Evolutionary conservation across 2,888 invertebrate genomes (phyloP).

Genomic region (Agelastica alni): DNA sequence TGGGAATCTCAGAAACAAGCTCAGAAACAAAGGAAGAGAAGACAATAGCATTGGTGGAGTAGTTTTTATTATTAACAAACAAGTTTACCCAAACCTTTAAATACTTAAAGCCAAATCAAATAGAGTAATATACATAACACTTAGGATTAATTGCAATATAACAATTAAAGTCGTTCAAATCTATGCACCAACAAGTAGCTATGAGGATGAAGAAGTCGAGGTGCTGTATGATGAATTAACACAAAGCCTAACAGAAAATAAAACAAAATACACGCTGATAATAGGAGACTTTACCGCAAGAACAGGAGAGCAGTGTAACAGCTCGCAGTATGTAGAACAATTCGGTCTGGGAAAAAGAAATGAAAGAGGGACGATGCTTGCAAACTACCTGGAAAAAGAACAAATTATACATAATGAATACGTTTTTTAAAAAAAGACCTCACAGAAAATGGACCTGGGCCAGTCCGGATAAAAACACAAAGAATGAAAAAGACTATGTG

Average conservation of each 20-base stretch:
- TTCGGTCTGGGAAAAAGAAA: not conserved
- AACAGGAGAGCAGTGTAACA: constrained; percentile 10
- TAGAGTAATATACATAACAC: constrained; percentile 12
- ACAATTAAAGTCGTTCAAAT: constrained; percentile 5
- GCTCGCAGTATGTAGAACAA: constrained; percentile 7
- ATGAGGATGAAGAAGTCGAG: constrained; percentile 14
- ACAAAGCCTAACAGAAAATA: constrained; percentile 5
- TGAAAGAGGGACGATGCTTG: not conserved
- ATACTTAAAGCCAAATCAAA: constrained; percentile 4
- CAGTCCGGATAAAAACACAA: not conserved
- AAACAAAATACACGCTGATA: too few species aligned
- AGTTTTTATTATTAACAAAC: not conserved
- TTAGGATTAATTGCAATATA: constrained; percentile 12
- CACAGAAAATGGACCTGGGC: too few species aligned
- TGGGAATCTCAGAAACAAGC: constrained; percentile 1
- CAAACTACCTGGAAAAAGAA: not conserved
- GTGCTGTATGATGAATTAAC: constrained; percentile 6
- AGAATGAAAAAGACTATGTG: constrained; percentile 1
- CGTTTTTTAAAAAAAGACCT: too few species aligned
- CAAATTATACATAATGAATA: not conserved
- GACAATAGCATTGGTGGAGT: not conserved
- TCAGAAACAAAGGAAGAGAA: not conserved
- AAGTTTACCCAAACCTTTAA: too few species aligned
- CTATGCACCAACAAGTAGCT: constrained; percentile 12
- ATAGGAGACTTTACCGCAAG: constrained; percentile 6